These are phyloP conservation scores for Hemicrepidius hirtus DNA, from an alignment of 2,888 invertebrate species.

Conservation along the genomic window DNA sequence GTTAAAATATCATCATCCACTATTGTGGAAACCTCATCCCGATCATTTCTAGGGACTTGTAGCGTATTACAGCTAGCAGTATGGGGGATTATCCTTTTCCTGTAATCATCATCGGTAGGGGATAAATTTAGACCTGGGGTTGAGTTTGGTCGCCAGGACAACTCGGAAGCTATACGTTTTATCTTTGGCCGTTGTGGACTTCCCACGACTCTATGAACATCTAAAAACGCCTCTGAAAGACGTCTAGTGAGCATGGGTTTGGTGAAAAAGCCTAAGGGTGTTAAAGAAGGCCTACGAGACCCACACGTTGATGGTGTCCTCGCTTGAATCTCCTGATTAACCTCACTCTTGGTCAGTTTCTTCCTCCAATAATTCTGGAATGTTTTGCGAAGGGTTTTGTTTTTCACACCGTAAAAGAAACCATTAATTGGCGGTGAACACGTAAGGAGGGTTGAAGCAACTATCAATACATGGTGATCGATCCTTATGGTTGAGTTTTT, in stretches of 20 bases:
- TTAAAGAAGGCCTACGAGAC: constrained; percentile 82
- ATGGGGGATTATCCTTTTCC: constrained; percentile 72
- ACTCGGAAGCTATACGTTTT: constrained; percentile 73
- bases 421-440: constrained; percentile 84
- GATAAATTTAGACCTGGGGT: constrained; percentile 66
- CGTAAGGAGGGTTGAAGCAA: constrained; percentile 80
- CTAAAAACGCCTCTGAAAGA: constrained; percentile 75
- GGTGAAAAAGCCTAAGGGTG: constrained; percentile 74
- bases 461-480: constrained; percentile 74
- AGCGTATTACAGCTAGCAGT: constrained; percentile 83
- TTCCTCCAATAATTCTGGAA: constrained; percentile 87
- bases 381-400: constrained; percentile 81
- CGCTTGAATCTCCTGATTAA: constrained; percentile 87
- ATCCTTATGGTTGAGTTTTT: constrained; percentile 60
- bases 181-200: constrained; percentile 68
- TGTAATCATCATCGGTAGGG: constrained; percentile 68
- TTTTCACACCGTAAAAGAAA: constrained; percentile 86
- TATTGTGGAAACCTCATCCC: constrained; percentile 63
- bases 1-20: constrained; percentile 68
- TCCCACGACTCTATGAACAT: constrained; percentile 68
- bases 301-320: constrained; percentile 86
- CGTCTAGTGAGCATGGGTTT: constrained; percentile 75
- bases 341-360: constrained; percentile 85
- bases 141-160: constrained; percentile 74
- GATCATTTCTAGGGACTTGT: constrained; percentile 76